phyloP scores from a whole-genome alignment of 1,140 invertebrate genomes.

The Drosophila willistoni region DNA sequence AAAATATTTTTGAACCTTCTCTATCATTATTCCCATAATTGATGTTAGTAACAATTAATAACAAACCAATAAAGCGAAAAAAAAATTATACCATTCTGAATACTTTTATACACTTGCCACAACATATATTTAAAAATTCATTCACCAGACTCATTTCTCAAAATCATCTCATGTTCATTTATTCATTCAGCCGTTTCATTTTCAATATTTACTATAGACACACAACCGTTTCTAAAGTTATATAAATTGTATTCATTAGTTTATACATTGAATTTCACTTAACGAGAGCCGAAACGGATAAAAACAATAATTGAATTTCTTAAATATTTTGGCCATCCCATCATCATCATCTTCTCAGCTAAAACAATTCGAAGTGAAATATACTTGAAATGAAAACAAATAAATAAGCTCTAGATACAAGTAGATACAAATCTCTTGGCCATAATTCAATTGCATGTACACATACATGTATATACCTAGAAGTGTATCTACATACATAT shows the following conservation, averaged over 20 bases:
- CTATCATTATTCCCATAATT: too few relatives aligned
- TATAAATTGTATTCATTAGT: constrained; percentile 7
- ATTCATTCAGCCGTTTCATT: not conserved
- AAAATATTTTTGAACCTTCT: too few relatives aligned
- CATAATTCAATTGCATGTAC: constrained; percentile 44
- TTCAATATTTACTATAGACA: not conserved
- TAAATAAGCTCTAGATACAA: constrained; percentile 13
- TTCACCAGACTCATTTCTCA: constrained; percentile 9
- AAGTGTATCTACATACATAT: too few relatives aligned
- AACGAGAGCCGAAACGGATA: constrained; percentile 5
- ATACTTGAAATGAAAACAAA: constrained; percentile 27
- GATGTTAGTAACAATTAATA: not conserved
- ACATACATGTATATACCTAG: constrained; percentile 29
- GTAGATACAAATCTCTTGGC: constrained; percentile 7
- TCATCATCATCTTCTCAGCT: constrained; percentile 38
- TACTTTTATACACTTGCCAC: too few relatives aligned
- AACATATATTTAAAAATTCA: not conserved
- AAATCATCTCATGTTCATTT: not conserved
- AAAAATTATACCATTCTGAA: too few relatives aligned
- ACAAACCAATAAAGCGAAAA: constrained; percentile 1
- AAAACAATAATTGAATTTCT: constrained; percentile 48
- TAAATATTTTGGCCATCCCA: constrained; percentile 60
- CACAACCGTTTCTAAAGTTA: not conserved
- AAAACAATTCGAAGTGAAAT: constrained; percentile 37
- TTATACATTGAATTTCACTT: constrained; percentile 9